These are phyloP conservation scores for Cyprinus carpio DNA, from an alignment of 2,113 vertebrate genomes.

Conservation along the genomic window DNA sequence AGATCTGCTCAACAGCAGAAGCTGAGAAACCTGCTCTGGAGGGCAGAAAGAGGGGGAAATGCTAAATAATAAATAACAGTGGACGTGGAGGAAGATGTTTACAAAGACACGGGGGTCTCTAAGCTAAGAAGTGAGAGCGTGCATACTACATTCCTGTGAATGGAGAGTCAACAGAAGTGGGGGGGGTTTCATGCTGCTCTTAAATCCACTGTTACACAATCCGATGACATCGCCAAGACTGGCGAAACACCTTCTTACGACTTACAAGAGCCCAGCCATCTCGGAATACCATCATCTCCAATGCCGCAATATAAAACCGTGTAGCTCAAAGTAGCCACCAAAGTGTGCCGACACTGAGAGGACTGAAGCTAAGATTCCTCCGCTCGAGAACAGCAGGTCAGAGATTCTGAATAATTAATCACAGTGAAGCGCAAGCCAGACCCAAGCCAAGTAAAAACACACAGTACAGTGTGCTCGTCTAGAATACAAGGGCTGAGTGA, in stretches of 20 bases:
- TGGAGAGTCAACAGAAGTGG: not conserved
- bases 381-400: slow-evolving; percentile 18
- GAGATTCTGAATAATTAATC: slow-evolving; percentile 32
- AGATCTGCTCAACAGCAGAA: slow-evolving; percentile 5
- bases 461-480: not conserved
- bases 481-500: not conserved
- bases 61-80: slow-evolving; percentile 38
- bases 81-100: slow-evolving; percentile 27
- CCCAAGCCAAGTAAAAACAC: not conserved
- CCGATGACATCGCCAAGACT: not conserved
- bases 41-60: slow-evolving; percentile 26
- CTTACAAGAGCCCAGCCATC: not conserved
- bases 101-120: slow-evolving; percentile 10
- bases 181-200: not conserved
- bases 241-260: not conserved
- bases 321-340: not conserved
- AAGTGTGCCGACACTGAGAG: not conserved
- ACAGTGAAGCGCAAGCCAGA: slow-evolving; percentile 9
- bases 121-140: not conserved
- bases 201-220: not conserved
- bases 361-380: slow-evolving; percentile 17
- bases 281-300: not conserved
- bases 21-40: slow-evolving; percentile 19
- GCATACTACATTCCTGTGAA: slow-evolving; percentile 2
- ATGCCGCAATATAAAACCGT: not conserved